phyloP scores from a whole-genome alignment of 2,888 invertebrate species.

The Cosmia pyralina region DNA sequence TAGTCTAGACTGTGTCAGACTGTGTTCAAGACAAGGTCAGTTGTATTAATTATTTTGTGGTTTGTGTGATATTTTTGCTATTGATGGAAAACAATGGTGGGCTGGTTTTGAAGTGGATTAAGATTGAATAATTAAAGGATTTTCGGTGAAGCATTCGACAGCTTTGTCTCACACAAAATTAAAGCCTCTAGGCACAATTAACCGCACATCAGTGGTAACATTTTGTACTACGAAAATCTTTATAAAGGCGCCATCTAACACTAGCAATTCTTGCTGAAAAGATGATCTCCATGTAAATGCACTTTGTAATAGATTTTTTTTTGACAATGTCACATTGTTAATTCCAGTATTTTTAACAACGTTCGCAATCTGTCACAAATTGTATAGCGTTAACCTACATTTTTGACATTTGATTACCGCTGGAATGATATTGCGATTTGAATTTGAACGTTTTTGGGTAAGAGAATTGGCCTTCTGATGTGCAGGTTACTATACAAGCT shows the following conservation, averaged over 20 bases:
- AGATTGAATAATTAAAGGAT: constrained; percentile 9
- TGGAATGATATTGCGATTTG: too few relatives aligned
- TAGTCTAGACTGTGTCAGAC: constrained; percentile 45
- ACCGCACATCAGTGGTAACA: not conserved
- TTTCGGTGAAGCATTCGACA: constrained; percentile 4
- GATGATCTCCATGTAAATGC: too few relatives aligned
- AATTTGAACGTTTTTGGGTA: too few relatives aligned
- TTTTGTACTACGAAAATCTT: not conserved
- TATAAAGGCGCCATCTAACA: not conserved
- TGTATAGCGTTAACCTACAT: too few relatives aligned
- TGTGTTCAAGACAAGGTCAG: constrained; percentile 30
- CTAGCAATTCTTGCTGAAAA: too few relatives aligned
- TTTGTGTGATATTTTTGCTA: constrained; percentile 32
- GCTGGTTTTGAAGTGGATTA: constrained; percentile 21
- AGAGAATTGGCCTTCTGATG: too few relatives aligned
- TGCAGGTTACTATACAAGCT: not conserved
- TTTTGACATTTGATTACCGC: too few relatives aligned
- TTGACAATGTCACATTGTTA: not conserved
- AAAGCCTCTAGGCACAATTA: not conserved
- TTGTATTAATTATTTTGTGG: constrained; percentile 46
- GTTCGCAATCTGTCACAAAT: too few relatives aligned
- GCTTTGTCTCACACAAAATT: not conserved
- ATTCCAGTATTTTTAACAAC: too few relatives aligned
- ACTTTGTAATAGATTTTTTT: too few relatives aligned
- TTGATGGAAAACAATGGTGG: constrained; percentile 35